Evolutionary conservation across 2,113 vertebrate genomes (phyloP), one percentile per base, ranked within the genome.

Genomic region (Dicrurus megarhynchus): DNA sequence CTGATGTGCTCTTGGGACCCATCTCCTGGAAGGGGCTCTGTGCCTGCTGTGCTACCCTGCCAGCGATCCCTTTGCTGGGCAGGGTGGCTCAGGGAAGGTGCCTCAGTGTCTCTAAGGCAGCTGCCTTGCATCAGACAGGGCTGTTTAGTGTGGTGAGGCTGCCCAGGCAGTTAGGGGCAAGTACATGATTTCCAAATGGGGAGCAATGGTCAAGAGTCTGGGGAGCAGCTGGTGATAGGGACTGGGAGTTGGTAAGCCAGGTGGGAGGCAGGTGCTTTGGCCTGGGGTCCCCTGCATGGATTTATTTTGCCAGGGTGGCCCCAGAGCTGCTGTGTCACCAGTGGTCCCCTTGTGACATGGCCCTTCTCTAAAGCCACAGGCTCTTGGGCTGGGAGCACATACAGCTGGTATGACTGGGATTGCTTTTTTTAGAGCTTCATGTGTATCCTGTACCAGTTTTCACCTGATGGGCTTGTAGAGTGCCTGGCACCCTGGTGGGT

Each of bases 1-100:
- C 28, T 4, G 5, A 65, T 0, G 1, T 55, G 50, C 16, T 41
- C 2, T 52, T 1, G 1, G 46, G 56, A 9, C 17, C 23, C 9
- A 2, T 87, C 28, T 56, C 41, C 15, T 63, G 71, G 39, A n/a
- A 55, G 8, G 30, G 41, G 18, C 46, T 71, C 49, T 46, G 68
- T 6, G 53, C 69, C 28, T 19, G 5, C 64, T 46, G 18, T 37
- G 20, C 20, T n/a, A 14, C 50, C 37, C 81, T 81, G 50, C 33
- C 59, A 65, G 46, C 1, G 1, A 18, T 69, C 12, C 59, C 39
- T 88, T 63, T 64, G 41, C 30, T 64, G 70, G 56, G 42, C 52
- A 49, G 17, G 7, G 24, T 55, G 85, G 23, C 56, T 82, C 47
- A 15, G 70, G 21, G 52, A 39, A 79, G 64, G 30, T 1, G 5